Evolutionary conservation across 2,113 vertebrate species (phyloP), one percentile per base, ranked within the genome.

Genomic region (Sebastes fasciatus): DNA sequence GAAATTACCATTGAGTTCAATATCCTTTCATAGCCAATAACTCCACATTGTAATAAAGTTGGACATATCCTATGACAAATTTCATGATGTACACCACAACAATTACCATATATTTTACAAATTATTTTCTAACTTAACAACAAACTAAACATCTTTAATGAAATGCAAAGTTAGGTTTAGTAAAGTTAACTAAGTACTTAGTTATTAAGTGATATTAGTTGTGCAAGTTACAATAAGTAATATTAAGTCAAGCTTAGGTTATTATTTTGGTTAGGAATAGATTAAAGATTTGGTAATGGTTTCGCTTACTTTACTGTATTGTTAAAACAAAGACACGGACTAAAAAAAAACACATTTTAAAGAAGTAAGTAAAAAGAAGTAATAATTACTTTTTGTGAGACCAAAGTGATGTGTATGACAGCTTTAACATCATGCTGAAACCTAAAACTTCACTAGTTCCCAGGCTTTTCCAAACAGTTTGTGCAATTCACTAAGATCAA

Each of bases 401-500:
- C 4, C 14, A 46, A 62, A 7, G 3, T 21, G 2, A 63, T 63
- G 45, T 48, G 16, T 6, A 49, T 17, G 6, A 4, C 17, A 43
- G 6, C 46, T 45, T 51, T 19, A 45, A 70, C 13, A 19, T 52
- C 65, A 17, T 1, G 26, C 17, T 49, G 17, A 17, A 70, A 42
- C 11, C 26, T 13, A 48, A 64, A 65, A 14, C 12, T 9, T 13
- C 9, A 60, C 6, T 4, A 65, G 43, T 57, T 51, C 8, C 19
- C 21, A 26, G 40, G 5, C 19, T 64, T 71, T 49, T 23, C 14
- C 45, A 68, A 61, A 65, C 21, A 23, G 60, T 76, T 51, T 85
- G 43, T 14, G 2, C 10, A 40, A 60, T 61, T 73, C 54, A 77
- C 52, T 65, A n/a, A 70, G 7, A 40, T 58, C 63, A 51, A 49